phyloP scores from a whole-genome alignment of 2,888 invertebrate species.

The Steinernema hermaphroditum region DNA sequence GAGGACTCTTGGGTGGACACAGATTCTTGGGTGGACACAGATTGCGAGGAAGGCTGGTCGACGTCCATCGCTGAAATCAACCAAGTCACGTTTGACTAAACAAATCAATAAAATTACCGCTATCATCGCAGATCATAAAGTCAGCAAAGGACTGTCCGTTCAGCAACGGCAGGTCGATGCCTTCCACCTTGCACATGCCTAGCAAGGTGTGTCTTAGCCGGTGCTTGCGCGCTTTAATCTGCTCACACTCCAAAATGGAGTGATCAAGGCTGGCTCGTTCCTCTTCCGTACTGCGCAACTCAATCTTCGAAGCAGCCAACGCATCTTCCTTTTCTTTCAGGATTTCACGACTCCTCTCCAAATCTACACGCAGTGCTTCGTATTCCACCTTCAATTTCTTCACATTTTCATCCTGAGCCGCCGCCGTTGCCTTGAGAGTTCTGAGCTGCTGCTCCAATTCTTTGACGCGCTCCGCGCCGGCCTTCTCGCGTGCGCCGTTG shows the following conservation, averaged over 20 bases:
- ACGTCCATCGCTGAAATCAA: too few species aligned
- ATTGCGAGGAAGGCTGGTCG: neutral
- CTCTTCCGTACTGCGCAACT: slow-evolving; percentile 46
- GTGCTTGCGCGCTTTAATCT: slow-evolving; percentile 75
- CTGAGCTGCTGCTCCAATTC: slow-evolving; percentile 46
- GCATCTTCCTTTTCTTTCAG: slow-evolving; percentile 52
- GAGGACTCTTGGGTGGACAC: neutral
- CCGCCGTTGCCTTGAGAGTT: slow-evolving; percentile 45
- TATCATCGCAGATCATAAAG: slow-evolving; percentile 18
- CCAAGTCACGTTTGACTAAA: too few species aligned
- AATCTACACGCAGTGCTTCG: slow-evolving; percentile 43
- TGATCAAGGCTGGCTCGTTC: slow-evolving; percentile 52
- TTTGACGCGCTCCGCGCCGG: slow-evolving; percentile 68
- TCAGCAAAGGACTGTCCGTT: slow-evolving; percentile 71
- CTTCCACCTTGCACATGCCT: slow-evolving; percentile 95
- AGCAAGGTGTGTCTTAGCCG: slow-evolving; percentile 88
- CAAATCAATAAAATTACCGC: slow-evolving; percentile 3
- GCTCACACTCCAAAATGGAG: slow-evolving; percentile 43
- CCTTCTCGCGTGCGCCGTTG: slow-evolving; percentile 80
- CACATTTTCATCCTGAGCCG: slow-evolving; percentile 67
- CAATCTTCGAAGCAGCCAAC: slow-evolving; percentile 53
- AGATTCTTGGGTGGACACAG: neutral
- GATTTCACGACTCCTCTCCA: slow-evolving; percentile 33
- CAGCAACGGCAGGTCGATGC: slow-evolving; percentile 84
- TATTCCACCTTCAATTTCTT: slow-evolving; percentile 66